Evolutionary conservation across 2,888 invertebrate species (phyloP), one percentile per base, ranked within the genome.

Genomic region (Erpobdella octoculata): DNA sequence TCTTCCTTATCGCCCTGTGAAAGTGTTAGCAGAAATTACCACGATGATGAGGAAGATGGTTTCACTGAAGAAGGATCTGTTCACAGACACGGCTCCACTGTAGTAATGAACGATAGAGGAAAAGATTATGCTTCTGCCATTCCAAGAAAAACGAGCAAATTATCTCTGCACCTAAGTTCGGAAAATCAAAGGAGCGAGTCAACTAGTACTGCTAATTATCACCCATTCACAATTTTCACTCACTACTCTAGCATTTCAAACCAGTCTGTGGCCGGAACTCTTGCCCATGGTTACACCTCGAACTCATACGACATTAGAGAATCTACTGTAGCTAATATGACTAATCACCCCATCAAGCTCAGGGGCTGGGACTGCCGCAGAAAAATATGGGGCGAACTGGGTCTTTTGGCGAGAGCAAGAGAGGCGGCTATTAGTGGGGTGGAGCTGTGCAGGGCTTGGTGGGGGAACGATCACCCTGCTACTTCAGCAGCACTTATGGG

Each of bases 301-400:
- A 58, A 58, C 58, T 5, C 12, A 41, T 18, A 18, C 58, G 21
- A 58, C 58, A n/a, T n/a, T n/a, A 58, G n/a, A 8, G 33, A 31
- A 28, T 61, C 28, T 25, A 15, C 31, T 35, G 33, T 61, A 6
- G 62, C 31, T 28, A 18, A 31, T 6, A 18, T 61, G 5, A 5
- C 6, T 5, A 46, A 21, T 5, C 67, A 67, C 41, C 67, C 67
- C 15, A 15, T 67, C 21, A 38, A 41, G 21, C 5, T 67, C 15
- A 33, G 67, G 25, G 67, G 67, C 18, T 28, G 38, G 9, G 28
- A 67, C n/a, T 38, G 38, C 8, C 4, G 67, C 25, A 46, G 25
- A 9, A 46, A 33, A 38, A 67, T 67, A 15, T 67, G 67, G 67
- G 28, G 25, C 18, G 46, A 38, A 5, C 37, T 67, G 31, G 67